A percentile compares a stretch with the other conserved stretches of the same genome.
Evolutionary conservation across 2,888 invertebrate species (phyloP).

Genomic region (Mimas tiliae): DNA sequence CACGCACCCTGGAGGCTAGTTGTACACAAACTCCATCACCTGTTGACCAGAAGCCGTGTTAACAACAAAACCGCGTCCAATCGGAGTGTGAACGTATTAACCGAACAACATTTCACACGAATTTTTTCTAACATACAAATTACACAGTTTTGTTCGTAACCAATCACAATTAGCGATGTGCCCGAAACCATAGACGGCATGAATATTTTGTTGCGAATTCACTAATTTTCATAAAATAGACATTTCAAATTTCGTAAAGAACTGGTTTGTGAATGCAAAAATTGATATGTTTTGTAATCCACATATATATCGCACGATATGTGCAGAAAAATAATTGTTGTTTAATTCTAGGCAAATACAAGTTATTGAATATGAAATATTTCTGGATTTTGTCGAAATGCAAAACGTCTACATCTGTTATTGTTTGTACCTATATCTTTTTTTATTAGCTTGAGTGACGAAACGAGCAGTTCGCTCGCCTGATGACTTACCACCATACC

Average conservation of each 20-base stretch:
- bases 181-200: neutral
- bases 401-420: too few relatives aligned
- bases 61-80: conserved; percentile 1
- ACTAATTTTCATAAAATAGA: conserved; percentile 9
- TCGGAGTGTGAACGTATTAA: conserved; percentile 18
- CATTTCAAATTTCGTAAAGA: conserved; percentile 17
- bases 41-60: neutral
- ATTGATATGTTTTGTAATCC: conserved; percentile 8
- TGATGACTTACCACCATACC: too few relatives aligned
- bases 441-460: too few relatives aligned
- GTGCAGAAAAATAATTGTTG: neutral
- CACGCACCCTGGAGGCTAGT: too few relatives aligned
- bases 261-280: conserved; percentile 20
- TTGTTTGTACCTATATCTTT: too few relatives aligned
- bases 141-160: conserved; percentile 5
- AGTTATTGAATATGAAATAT: neutral
- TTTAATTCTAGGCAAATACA: conserved; percentile 8
- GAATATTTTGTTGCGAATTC: conserved; percentile 11
- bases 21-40: neutral
- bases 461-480: too few relatives aligned
- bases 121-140: conserved; percentile 14
- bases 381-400: too few relatives aligned
- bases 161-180: conserved; percentile 10
- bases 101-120: conserved; percentile 16
- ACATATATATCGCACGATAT: neutral